Percentiles rank a stretch among this genome's conserved stretches.
Evolutionary conservation across 2,113 vertebrate genomes (phyloP).

Genomic region (Thinocorus orbignyianus): DNA sequence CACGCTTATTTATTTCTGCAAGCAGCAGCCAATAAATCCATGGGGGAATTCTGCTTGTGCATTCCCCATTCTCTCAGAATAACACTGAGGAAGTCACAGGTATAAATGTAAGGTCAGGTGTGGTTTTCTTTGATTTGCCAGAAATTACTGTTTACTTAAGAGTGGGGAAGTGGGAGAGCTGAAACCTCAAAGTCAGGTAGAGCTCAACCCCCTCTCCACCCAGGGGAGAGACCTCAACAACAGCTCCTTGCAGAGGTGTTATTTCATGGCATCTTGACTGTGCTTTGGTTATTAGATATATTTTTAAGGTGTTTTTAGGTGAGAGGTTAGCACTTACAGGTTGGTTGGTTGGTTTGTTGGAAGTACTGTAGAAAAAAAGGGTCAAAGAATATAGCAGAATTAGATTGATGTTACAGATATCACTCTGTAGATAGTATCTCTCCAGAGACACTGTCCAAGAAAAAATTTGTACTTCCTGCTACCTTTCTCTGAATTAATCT

Average conservation of each 20-base stretch:
- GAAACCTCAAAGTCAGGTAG: constrained; percentile 4
- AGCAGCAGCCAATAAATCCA: not conserved
- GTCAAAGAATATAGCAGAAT: not conserved
- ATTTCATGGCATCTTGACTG: not conserved
- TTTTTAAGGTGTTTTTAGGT: not conserved
- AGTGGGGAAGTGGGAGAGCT: not conserved
- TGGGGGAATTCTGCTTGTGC: not conserved
- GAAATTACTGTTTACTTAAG: not conserved
- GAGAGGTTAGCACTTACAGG: not conserved
- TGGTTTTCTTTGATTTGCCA: constrained; percentile 19
- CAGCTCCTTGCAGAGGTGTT: not conserved
- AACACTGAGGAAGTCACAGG: not conserved
- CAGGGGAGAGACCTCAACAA: not conserved
- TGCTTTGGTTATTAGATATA: not conserved
- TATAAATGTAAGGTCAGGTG: not conserved
- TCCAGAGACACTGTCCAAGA: not conserved
- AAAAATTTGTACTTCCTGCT: not conserved
- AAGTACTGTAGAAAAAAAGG: not conserved
- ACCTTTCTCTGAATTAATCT: not conserved
- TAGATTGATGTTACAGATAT: not conserved
- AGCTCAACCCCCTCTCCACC: not conserved
- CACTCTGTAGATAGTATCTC: not conserved
- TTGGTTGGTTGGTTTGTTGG: not conserved
- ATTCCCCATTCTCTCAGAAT: not conserved
- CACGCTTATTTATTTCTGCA: not conserved